phyloP scores from a whole-genome alignment of 2,888 invertebrate genomes.

The Cheilosia vernalis region DNA sequence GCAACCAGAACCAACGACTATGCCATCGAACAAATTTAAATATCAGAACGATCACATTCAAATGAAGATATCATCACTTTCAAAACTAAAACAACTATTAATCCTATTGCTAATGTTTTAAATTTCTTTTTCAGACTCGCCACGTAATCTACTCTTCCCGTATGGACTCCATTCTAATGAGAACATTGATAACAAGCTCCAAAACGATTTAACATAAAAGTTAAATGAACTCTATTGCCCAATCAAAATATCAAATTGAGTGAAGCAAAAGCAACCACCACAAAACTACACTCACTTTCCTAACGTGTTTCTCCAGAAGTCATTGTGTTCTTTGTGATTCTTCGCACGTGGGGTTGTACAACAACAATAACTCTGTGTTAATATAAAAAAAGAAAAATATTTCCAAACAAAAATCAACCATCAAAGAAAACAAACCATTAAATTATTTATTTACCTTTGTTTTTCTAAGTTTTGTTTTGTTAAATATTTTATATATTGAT shows the following conservation, averaged over 20 bases:
- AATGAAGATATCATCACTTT: slow-evolving; percentile 29
- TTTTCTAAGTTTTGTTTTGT: slow-evolving; percentile 40
- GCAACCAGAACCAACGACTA: neutral
- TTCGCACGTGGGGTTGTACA: slow-evolving; percentile 43
- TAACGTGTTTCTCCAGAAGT: slow-evolving; percentile 21
- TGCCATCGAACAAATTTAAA: neutral
- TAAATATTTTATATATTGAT: slow-evolving; percentile 7
- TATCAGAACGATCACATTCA: slow-evolving; percentile 5
- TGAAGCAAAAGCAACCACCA: slow-evolving; percentile 46
- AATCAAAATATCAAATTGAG: slow-evolving; percentile 61
- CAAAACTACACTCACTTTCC: slow-evolving; percentile 37
- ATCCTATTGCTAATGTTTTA: neutral
- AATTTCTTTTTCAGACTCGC: slow-evolving; percentile 21
- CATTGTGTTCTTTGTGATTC: slow-evolving; percentile 39
- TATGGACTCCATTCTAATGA: slow-evolving; percentile 41
- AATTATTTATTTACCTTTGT: slow-evolving; percentile 31
- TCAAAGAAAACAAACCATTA: slow-evolving; percentile 10
- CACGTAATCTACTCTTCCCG: slow-evolving; percentile 22
- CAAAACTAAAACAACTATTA: neutral
- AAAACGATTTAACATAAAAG: slow-evolving; percentile 66
- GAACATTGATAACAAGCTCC: slow-evolving; percentile 43
- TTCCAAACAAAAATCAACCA: slow-evolving; percentile 5
- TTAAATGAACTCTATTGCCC: slow-evolving; percentile 76
- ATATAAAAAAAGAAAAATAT: slow-evolving; percentile 6
- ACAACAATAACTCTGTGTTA: neutral